These are phyloP conservation scores for Pleuronectes platessa DNA, from an alignment of 2,113 vertebrate genomes.

Conservation along the genomic window DNA sequence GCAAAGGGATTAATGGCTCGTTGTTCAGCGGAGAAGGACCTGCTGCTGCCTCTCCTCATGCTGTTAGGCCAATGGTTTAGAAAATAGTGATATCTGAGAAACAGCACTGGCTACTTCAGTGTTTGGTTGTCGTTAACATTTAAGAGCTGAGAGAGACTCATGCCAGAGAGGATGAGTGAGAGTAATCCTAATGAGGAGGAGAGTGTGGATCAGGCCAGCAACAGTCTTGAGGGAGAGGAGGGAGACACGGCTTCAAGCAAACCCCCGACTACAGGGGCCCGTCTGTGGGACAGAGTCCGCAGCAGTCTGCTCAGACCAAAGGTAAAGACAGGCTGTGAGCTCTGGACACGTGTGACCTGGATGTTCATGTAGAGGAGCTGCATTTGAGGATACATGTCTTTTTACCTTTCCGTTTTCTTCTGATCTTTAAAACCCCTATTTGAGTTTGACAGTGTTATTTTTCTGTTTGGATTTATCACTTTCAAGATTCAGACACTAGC, in stretches of 20 bases:
- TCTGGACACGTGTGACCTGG: not conserved
- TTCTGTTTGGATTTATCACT: slow-evolving; percentile 6
- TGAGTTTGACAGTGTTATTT: not conserved
- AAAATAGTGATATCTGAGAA: not conserved
- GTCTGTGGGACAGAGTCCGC: slow-evolving; percentile 78
- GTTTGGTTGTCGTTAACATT: not conserved
- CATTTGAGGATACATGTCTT: not conserved
- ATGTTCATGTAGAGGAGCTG: not conserved
- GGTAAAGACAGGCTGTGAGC: slow-evolving; percentile 56
- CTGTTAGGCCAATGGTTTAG: slow-evolving; percentile 1
- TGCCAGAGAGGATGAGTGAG: slow-evolving; percentile 57
- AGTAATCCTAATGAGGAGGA: slow-evolving; percentile 48
- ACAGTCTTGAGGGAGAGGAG: slow-evolving; percentile 48
- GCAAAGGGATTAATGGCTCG: not conserved
- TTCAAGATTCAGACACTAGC: not conserved
- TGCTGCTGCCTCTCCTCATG: slow-evolving; percentile 4
- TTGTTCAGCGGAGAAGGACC: slow-evolving; percentile 14
- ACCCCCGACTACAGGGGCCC: slow-evolving; percentile 55
- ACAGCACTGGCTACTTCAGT: slow-evolving; percentile 8
- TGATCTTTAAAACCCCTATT: not conserved
- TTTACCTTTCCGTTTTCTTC: not conserved
- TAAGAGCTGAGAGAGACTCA: slow-evolving; percentile 2
- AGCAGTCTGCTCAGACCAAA: slow-evolving; percentile 75
- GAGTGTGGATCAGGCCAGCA: slow-evolving; percentile 44
- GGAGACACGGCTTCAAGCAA: slow-evolving; percentile 52